Base-by-base conservation (phyloP, 2,113 vertebrate species). In the Gopherus flavomarginatus region DNA sequence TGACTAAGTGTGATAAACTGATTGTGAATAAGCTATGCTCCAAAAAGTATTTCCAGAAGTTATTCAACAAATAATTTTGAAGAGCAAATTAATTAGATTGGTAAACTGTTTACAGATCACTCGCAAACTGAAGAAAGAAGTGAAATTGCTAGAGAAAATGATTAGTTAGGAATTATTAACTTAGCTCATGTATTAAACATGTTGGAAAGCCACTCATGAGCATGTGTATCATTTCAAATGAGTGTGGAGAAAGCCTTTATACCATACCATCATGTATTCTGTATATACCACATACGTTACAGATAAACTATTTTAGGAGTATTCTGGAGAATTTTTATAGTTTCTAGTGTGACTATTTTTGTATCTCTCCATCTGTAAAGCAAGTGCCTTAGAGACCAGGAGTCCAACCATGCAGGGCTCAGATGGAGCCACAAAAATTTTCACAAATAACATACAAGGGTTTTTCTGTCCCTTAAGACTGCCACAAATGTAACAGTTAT, bases 141-240 rank as follows among this genome's bases (percentile, higher is more conserved):
- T 7, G 42, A 53, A 0, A 0, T 6, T 59, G n/a, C 29, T 49
- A 50, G 5, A 62, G 31, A 83, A 86, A 3, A 77, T 27, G 72
- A 26, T 31, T 56, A 59, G 12, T 84, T 75, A 62, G 0, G 0
- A 31, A 62, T 65, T 50, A 31, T 13, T 77, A 52, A 83, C 35
- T 6, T 65, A 53, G 35, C 11, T 87, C 47, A 79, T 26, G 44
- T 52, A 69, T n/a, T n/a, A 44, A 65, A 3, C 14, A 1, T 84
- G n/a, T 59, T 87, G 44, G 16, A 21, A 21, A 31, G 29, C 83
- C n/a, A 54, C 21, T 1, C 1, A 19, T 82, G n/a, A 88, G 59
- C 59, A 50, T 86, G 31, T 1, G 53, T 19, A 52, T 42, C 29
- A 81, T 27, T 19, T 5, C 27, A 81, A 81, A 84, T 35, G 27